These are phyloP conservation scores for Lasiurus borealis DNA, from an alignment of 2,113 vertebrate genomes.

Conservation along the genomic window DNA sequence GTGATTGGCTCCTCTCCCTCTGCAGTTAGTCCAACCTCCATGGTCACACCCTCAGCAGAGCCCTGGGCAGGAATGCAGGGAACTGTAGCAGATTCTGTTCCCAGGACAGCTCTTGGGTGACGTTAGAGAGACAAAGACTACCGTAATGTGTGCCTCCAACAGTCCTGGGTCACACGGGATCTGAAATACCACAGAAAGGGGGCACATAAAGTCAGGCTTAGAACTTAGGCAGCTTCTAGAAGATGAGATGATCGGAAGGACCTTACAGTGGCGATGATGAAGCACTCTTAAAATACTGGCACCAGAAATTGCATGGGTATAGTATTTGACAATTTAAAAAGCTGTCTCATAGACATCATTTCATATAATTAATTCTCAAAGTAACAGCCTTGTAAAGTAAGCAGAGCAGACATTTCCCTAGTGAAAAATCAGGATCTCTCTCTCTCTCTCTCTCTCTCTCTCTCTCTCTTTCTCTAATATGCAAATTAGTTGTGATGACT, in stretches of 20 bases:
- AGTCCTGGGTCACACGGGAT: background rate
- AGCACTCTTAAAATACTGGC: background rate
- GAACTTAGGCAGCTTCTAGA: background rate
- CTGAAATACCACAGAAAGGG: background rate
- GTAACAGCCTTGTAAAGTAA: background rate
- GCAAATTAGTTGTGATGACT: too few species aligned
- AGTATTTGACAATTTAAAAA: background rate
- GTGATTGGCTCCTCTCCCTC: background rate
- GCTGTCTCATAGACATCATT: background rate
- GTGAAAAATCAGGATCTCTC: background rate
- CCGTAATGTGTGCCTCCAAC: background rate
- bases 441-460: too few species aligned
- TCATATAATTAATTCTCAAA: constrained; percentile 28
- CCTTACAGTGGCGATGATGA: background rate
- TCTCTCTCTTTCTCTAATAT: too few species aligned
- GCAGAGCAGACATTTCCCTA: background rate
- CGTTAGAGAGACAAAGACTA: background rate
- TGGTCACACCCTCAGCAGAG: background rate
- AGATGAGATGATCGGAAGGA: background rate
- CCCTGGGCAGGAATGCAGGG: background rate
- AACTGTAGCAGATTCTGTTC: background rate
- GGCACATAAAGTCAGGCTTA: background rate
- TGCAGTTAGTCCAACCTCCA: background rate
- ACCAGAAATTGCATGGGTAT: background rate
- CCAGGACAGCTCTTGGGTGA: background rate